phyloP scores from a whole-genome alignment of 2,888 invertebrate species.

The Orthonychiurus folsomi region DNA sequence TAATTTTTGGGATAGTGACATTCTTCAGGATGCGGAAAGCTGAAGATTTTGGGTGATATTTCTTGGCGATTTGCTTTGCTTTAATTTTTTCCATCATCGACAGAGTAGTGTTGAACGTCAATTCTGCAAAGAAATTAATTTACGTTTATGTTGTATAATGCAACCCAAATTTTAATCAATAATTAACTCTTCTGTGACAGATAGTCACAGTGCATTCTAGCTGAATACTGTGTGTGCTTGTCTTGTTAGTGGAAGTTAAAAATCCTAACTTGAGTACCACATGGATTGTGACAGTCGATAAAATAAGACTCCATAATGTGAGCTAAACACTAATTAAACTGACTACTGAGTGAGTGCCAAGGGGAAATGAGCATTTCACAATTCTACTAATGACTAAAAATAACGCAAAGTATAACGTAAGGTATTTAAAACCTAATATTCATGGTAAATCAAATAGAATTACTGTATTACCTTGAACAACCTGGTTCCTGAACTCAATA shows the following conservation, averaged over 20 bases:
- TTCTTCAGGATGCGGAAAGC: neutral
- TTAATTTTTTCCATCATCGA: neutral
- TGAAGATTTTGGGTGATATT: neutral
- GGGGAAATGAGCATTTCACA: too few relatives aligned
- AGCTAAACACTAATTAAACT: too few relatives aligned
- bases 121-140: neutral
- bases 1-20: neutral
- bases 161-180: too few relatives aligned
- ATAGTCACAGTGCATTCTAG: too few relatives aligned
- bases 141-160: neutral
- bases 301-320: too few relatives aligned
- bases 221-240: too few relatives aligned
- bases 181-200: too few relatives aligned
- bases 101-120: neutral
- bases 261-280: too few relatives aligned
- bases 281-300: too few relatives aligned
- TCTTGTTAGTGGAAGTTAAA: too few relatives aligned
- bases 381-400: neutral
- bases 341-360: too few relatives aligned
- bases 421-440: neutral
- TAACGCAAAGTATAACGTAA: neutral
- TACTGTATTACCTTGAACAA: neutral
- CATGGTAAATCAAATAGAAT: neutral
- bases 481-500: neutral
- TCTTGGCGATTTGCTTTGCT: neutral